Base-by-base conservation (phyloP, 1,140 invertebrate genomes). In the Agrypnia vestita region DNA sequence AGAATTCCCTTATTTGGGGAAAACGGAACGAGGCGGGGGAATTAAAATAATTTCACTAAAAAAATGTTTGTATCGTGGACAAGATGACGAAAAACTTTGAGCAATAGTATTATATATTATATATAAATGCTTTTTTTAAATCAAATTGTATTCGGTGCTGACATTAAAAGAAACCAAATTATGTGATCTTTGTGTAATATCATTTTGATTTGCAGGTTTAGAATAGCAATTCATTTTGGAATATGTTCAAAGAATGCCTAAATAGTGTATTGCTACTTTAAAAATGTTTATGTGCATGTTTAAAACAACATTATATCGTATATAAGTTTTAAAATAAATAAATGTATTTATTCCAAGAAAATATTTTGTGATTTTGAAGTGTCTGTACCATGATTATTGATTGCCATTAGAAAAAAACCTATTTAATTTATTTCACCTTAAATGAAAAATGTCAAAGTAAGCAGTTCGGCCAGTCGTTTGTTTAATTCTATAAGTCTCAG, bases 321-420 rank as follows among this genome's bases (percentile, higher is more conserved):
- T 74, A 61, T 56, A 55, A 56, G 12, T 67, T 51, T 11, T 51
- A 77, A 77, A 51, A 67, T 67, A 15, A 51, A 64, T 53, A 46
- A 53, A 67, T 25, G 15, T n/a, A n/a, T 56, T 77, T 67, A 67
- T 77, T 77, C 61, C 61, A 77, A 25, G 11, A 8, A 17, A 77
- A 77, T 67, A 77, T 51, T 77, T 64, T 76, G 75, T 77, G 75
- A 77, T 77, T 17, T 64, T 67, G 15, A 77, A 77, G 75, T 77
- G 75, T 77, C 75, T 77, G 51, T 69, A 77, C 56, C 61, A 35
- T 64, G 25, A 51, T 76, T 49, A 25, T n/a, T 15, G 25, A 15
- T 46, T 21, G 44, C 75, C 75, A 69, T 35, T 64, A 46, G 51
- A 56, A 74, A 15, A 69, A 44, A n/a, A 12, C 7, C 3, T 35